Conservation (phyloP, 2,113 vertebrate species). For the Osmerus eperlanus region DNA sequence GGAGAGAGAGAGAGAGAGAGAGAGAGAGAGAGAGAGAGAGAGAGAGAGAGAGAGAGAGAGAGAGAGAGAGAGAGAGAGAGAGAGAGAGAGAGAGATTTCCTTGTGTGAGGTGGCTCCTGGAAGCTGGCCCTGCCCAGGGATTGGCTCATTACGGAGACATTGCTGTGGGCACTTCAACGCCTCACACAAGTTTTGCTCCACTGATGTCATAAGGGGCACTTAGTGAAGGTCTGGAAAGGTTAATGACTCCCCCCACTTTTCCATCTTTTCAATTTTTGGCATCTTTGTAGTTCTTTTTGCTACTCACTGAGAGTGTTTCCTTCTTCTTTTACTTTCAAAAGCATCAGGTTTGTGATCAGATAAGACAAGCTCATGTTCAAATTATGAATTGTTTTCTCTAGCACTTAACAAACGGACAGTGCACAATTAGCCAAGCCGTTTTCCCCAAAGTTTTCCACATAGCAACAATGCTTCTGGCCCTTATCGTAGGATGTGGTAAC, state of each 20-base stretch:
- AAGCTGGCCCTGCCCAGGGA: not conserved
- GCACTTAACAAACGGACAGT: too few species aligned
- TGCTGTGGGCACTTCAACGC: slow-evolving; percentile 5
- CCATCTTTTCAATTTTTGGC: not conserved
- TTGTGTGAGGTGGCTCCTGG: slow-evolving; percentile 6
- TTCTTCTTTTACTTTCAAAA: slow-evolving; percentile 1
- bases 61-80: not conserved
- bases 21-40: too few species aligned
- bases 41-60: too few species aligned
- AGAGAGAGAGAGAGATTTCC: slow-evolving; percentile 7
- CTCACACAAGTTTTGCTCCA: slow-evolving; percentile 8
- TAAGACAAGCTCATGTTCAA: not conserved
- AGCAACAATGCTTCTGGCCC: too few species aligned
- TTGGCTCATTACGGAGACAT: slow-evolving; percentile 3
- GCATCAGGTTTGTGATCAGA: not conserved
- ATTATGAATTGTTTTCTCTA: too few species aligned
- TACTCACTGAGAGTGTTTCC: slow-evolving; percentile 3
- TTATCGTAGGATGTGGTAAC: too few species aligned
- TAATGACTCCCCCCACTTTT: slow-evolving; percentile 20
- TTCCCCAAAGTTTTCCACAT: too few species aligned
- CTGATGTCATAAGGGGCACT: slow-evolving; percentile 24
- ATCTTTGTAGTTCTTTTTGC: not conserved
- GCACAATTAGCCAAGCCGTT: too few species aligned
- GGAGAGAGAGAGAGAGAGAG: too few species aligned
- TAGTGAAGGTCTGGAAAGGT: slow-evolving; percentile 18